Percentiles rank a stretch among this genome's conserved stretches.
Evolutionary conservation across 2,888 invertebrate species (phyloP).

Genomic region (Nemoura dubitans): DNA sequence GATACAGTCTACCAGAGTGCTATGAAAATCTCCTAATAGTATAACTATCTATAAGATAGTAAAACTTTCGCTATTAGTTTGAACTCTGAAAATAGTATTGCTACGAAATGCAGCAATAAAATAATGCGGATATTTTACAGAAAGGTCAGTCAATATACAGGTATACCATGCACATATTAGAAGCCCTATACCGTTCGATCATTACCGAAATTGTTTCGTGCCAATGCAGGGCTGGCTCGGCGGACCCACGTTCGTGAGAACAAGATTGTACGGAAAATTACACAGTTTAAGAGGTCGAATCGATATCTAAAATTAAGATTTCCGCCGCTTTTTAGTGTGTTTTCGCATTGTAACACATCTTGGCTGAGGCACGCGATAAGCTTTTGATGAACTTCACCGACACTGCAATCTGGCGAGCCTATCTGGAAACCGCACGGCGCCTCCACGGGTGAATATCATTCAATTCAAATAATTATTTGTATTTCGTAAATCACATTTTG

Average conservation of each 20-base stretch:
- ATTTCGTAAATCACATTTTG: too few relatives aligned
- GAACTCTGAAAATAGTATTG: background rate
- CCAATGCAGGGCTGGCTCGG: background rate
- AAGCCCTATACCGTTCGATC: background rate
- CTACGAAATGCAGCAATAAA: background rate
- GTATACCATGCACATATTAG: background rate
- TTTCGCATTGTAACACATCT: background rate
- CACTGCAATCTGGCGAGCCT: background rate
- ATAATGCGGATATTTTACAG: background rate
- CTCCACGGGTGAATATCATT: background rate
- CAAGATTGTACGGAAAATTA: background rate
- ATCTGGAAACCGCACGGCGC: background rate
- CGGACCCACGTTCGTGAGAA: background rate
- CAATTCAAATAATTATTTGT: too few relatives aligned
- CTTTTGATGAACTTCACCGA: background rate
- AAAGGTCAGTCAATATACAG: background rate
- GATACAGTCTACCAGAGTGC: too few relatives aligned
- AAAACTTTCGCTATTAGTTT: background rate
- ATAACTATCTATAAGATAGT: background rate
- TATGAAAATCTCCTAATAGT: too few relatives aligned
- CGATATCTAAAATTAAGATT: conserved; percentile 12
- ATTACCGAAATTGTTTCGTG: conserved; percentile 7
- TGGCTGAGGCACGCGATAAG: background rate
- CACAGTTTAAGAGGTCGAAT: background rate
- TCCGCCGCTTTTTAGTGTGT: background rate